Conservation (phyloP, 1,140 invertebrate genomes). For the Matsumurasca onukii region DNA sequence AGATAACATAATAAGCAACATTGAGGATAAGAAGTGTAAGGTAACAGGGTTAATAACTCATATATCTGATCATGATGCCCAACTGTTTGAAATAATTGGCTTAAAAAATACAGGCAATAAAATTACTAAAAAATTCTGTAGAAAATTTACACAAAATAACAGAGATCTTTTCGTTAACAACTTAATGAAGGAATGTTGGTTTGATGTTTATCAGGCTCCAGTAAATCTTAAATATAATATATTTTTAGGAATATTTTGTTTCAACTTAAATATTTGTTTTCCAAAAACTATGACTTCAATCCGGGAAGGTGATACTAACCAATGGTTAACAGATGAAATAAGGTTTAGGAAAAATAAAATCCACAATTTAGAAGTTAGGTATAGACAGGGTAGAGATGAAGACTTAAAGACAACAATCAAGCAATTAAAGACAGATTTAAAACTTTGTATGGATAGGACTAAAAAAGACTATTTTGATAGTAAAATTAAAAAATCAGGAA, state of each 20-base stretch:
- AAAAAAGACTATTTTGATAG: not conserved
- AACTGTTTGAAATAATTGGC: conserved; percentile 13
- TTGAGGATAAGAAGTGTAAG: not conserved
- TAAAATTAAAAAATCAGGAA: conserved; percentile 4
- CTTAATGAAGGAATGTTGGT: not conserved
- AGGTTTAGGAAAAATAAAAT: not conserved
- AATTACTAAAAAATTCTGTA: not conserved
- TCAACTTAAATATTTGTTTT: not conserved
- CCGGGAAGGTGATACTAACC: not conserved
- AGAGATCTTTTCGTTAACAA: not conserved
- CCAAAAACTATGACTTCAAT: not conserved
- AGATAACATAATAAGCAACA: conserved; percentile 5
- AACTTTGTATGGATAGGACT: not conserved
- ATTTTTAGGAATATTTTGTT: not conserved
- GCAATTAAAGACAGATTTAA: not conserved
- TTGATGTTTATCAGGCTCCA: not conserved
- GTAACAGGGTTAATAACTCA: conserved; percentile 11
- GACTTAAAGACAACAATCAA: not conserved
- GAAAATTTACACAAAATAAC: not conserved
- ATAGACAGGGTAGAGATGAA: not conserved
- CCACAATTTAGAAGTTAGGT: not conserved
- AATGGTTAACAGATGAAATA: conserved; percentile 14
- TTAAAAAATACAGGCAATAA: not conserved
- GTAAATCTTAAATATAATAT: not conserved
- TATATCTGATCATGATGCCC: conserved; percentile 25